Base-by-base conservation (phyloP, 2,113 vertebrate species). In the Vicugna pacos region DNA sequence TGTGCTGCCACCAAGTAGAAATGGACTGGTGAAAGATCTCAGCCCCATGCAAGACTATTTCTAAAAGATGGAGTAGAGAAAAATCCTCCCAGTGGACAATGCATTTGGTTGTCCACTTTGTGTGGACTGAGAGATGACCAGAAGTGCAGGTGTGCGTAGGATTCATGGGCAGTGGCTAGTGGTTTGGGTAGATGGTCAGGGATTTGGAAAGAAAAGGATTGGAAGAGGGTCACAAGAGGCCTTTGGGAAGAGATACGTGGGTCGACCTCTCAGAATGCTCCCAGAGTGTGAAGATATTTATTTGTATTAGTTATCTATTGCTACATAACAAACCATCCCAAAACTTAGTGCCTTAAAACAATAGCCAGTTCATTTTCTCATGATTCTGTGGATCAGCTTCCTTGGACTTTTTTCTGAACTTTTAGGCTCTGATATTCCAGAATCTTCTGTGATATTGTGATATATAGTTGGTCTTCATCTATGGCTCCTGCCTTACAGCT, bases 271-370 rank as follows among this genome's bases (percentile, higher is more conserved):
- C 65, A 73, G 28, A 54, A 70, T 58, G 14, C 58, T 65, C 58
- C 69, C 8, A 73, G 64, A 52, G 35, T 50, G n/a, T 46, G 56
- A 85, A 89, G 26, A 35, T 50, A 64, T 38, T 79, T 50, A 64
- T 38, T 79, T 76, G 17, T 65, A 64, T 56, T 77, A 7, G 42
- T 84, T 83, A 50, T 65, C 54, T 84, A 22, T 54, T 48, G 52
- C 42, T 46, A 38, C 11, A 8, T 76, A 62, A 70, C 60, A 88
- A 87, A 54, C 12, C 28, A 58, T 15, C 77, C 20, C 75, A 17
- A 81, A 69, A 76, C 17, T 58, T 88, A 62, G 12, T 91, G 50
- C 26, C 42, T 94, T 89, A 77, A 62, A 94, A 83, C 54, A 64
- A 46, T 56, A 48, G 62, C 70, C 22, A 42, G 48, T 62, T 84